These are phyloP conservation scores for Echinops telfairi DNA, from an alignment of 2,113 vertebrate species.

Conservation along the genomic window DNA sequence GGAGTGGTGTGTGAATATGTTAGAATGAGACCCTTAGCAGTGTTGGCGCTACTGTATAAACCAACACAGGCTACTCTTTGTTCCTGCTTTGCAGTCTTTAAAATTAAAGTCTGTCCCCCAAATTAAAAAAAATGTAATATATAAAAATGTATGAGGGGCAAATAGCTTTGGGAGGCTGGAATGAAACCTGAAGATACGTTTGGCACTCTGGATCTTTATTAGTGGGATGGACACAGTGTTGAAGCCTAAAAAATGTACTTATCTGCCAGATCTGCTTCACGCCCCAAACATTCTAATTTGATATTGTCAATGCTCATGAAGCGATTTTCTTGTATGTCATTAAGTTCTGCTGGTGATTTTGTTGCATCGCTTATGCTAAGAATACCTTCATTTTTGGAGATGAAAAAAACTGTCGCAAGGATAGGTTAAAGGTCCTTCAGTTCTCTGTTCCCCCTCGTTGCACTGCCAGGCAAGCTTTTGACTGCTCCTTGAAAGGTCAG, in stretches of 20 bases:
- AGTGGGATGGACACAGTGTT: too few species aligned
- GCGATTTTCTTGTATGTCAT: neutral
- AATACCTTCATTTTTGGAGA: neutral
- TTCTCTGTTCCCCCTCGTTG: too few species aligned
- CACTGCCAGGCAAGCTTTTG: too few species aligned
- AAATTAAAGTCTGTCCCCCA: conserved; percentile 23
- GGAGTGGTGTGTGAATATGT: neutral
- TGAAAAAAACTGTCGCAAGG: neutral
- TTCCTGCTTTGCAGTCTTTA: neutral
- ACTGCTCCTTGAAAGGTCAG: too few species aligned
- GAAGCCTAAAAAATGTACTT: too few species aligned
- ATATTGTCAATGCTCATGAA: neutral
- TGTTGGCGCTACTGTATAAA: neutral
- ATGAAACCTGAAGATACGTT: neutral
- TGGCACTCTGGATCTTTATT: neutral
- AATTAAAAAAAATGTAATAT: too few species aligned
- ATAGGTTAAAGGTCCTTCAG: too few species aligned
- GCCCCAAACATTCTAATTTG: neutral
- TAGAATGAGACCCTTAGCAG: neutral
- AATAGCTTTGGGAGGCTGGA: neutral
- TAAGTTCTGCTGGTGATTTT: neutral
- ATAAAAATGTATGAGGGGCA: neutral
- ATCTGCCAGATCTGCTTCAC: too few species aligned
- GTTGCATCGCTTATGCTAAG: neutral
- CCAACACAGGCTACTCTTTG: neutral